Base-by-base conservation (phyloP, 2,888 invertebrate species). In the Ariolimax columbianus region DNA sequence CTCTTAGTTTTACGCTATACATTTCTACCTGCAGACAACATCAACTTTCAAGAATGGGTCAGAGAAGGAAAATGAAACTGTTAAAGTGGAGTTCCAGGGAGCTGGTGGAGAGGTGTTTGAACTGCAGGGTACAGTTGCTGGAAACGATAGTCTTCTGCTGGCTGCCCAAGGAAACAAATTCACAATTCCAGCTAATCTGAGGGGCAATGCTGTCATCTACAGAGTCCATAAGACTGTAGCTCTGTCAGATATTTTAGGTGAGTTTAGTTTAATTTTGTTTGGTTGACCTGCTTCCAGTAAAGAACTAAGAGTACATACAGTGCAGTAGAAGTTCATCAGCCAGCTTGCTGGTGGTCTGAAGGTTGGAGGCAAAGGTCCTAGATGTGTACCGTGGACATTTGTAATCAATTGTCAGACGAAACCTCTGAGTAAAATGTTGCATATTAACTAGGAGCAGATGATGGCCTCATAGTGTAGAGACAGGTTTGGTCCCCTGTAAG, bases 211-310 rank as follows among this genome's bases (percentile, higher is more conserved):
- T 26, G n/a, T 91, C 17, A 63, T 91, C 33, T 91, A 88, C 55
- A 90, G 89, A 51, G 75, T 81, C 19, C 82, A 87, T 66, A 88
- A 86, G 63, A 68, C 88, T 33, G 77, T 89, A 70, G 79, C 91
- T 0, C 63, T 92, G 51, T 83, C 91, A 30, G 84, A 86, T 73
- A 89, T 91, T 19, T 87, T 90, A 85, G 90, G 92, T 91, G 82
- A 85, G 87, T 85, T 59, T 63, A 4, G 23, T 26, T 40, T 68
- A 14, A 23, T 66, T 11, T 66, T 11, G n/a, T n/a, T n/a, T n/a
- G n/a, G n/a, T 17, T 51, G n/a, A n/a, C n/a, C n/a, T n/a, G n/a
- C n/a, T n/a, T n/a, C n/a, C n/a, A n/a, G n/a, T n/a, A n/a, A n/a
- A n/a, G n/a, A n/a, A n/a, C n/a, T n/a, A n/a, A n/a, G n/a, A n/a